Evolutionary conservation across 2,113 vertebrate species (phyloP), one percentile per base, ranked within the genome.

Genomic region (Hystrix cristata): DNA sequence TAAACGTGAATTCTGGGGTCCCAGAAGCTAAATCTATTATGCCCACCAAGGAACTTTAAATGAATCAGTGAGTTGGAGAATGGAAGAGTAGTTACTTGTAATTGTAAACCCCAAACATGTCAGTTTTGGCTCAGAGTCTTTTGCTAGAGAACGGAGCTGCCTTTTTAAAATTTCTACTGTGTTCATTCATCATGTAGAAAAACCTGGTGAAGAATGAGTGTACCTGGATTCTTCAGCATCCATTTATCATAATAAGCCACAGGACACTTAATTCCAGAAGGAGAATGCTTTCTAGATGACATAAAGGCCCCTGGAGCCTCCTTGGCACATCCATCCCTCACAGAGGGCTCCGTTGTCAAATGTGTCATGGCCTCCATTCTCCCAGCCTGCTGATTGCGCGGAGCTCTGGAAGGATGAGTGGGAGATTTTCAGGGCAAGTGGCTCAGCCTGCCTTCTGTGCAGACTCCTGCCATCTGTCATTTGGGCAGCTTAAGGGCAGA

Each of bases 11-110:
- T 93, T 97, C 92, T 95, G 89, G 60, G 91, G 23, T 38, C 57
- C 31, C 13, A 19, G 93, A 90, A 97, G 59, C 18, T 97, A 87
- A 93, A 90, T 98, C 87, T 93, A 48, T 89, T 87, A 90, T 62
- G 90, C 81, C 72, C 67, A 27, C 92, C 87, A 65, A 51, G 43
- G 69, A 78, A 19, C 21, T 91, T 98, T 98, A 93, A 96, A 59
- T 91, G 94, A 96, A 72, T 62, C 72, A 82, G 43, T 12, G n/a
- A 64, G 3, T 46, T 55, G 27, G 64, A 34, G n/a, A 87, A 67
- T 87, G 86, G 55, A 92, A 93, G 64, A 84, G 31, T 81, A 87
- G 31, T 90, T 71, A 76, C 14, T 96, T 25, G 48, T 85, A 31
- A 46, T 93, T 69, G 87, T 81, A 67, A 80, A 46, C 55, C 23